Evolutionary conservation across 1,140 invertebrate species (phyloP).

Genomic region (Hydropsyche tenuis): DNA sequence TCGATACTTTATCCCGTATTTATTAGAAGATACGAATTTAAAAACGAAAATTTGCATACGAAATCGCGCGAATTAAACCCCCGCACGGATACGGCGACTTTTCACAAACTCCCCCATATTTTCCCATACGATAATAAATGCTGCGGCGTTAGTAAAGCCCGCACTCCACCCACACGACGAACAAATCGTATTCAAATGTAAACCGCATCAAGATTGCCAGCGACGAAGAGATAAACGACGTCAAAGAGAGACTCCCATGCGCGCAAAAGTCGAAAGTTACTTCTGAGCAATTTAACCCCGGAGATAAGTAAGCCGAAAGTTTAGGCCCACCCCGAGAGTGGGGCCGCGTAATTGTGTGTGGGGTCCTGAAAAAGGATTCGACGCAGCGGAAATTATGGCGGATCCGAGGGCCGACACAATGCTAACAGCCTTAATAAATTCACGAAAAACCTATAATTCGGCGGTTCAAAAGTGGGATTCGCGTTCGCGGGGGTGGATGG

Average conservation of each 20-base stretch:
- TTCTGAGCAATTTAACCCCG: slow-evolving; percentile 37
- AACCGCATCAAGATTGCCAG: slow-evolving; percentile 35
- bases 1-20: too few relatives aligned
- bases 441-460: slow-evolving; percentile 3
- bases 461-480: too few relatives aligned
- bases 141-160: neutral
- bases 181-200: slow-evolving; percentile 39
- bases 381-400: slow-evolving; percentile 29
- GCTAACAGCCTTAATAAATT: slow-evolving; percentile 4
- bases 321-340: neutral
- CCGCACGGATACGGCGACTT: too few relatives aligned
- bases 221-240: slow-evolving; percentile 33
- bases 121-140: too few relatives aligned
- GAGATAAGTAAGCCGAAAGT: slow-evolving; percentile 39
- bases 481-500: too few relatives aligned
- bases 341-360: neutral
- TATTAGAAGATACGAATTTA: too few relatives aligned
- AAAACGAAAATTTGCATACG: too few relatives aligned
- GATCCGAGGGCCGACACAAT: neutral
- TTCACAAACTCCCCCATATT: too few relatives aligned
- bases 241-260: slow-evolving; percentile 30
- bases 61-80: too few relatives aligned
- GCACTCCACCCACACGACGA: neutral
- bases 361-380: slow-evolving; percentile 21
- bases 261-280: slow-evolving; percentile 19